Evolutionary conservation across 2,797 vertebrate genomes (phyloP).

Genomic region (Diplodus sargus): DNA sequence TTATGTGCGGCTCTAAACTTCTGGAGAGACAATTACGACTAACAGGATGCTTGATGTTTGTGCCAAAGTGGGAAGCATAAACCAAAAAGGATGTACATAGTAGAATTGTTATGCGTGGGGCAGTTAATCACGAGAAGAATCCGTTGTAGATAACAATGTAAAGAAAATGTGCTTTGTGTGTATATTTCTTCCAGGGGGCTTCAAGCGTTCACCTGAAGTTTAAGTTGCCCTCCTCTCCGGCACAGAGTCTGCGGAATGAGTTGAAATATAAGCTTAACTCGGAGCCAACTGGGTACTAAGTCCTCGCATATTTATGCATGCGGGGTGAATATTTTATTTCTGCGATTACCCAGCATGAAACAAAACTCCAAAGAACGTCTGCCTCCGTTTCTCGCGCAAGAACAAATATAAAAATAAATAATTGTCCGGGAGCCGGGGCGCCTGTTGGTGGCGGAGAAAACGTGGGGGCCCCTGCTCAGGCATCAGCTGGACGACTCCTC

Average conservation of each 20-base stretch:
- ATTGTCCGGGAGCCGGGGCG: conserved; percentile 27
- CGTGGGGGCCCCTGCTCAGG: conserved; percentile 28
- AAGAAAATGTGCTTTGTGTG: neutral
- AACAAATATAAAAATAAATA: conserved; percentile 57
- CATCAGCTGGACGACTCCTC: conserved; percentile 65
- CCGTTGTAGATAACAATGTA: neutral
- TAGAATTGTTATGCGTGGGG: neutral
- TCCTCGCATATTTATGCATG: conserved; percentile 65
- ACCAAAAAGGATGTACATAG: neutral
- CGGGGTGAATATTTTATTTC: conserved; percentile 73
- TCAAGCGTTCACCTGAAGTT: conserved; percentile 15
- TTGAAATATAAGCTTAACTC: conserved; percentile 59
- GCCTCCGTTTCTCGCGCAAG: conserved; percentile 23
- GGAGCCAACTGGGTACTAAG: conserved; percentile 51
- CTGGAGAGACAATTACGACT: neutral
- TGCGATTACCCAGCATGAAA: conserved; percentile 63
- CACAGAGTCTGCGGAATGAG: conserved; percentile 40
- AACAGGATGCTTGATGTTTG: neutral
- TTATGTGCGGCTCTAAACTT: neutral
- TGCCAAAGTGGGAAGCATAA: conserved; percentile 1
- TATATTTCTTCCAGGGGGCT: conserved; percentile 17
- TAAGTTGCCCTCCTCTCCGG: conserved; percentile 14
- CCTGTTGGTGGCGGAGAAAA: conserved; percentile 56
- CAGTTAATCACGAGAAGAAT: conserved; percentile 19
- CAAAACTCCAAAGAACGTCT: conserved; percentile 59